phyloP scores from a whole-genome alignment of 1,140 invertebrate genomes.

The Brachionus manjavacas region DNA sequence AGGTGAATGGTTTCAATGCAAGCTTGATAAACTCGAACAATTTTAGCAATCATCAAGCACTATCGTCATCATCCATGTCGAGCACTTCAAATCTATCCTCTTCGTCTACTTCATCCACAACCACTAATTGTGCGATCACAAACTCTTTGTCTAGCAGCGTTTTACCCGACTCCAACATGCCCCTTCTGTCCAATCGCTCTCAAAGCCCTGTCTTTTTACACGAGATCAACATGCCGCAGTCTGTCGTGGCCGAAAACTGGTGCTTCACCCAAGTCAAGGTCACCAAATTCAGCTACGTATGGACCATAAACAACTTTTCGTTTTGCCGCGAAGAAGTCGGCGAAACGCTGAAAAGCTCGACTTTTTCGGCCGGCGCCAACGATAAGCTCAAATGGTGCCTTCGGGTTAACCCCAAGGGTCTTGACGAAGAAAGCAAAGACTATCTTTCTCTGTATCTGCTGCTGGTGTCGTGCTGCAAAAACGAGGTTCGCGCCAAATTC shows the following conservation, averaged over 20 bases:
- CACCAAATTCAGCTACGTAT: constrained; percentile 57
- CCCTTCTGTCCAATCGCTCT: background rate
- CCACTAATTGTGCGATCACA: background rate
- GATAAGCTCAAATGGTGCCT: constrained; percentile 99
- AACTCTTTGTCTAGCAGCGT: background rate
- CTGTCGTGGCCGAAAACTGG: constrained; percentile 57
- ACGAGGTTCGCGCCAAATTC: constrained; percentile 97
- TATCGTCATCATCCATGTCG: background rate
- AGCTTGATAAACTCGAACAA: constrained; percentile 1
- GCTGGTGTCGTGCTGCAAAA: constrained; percentile 90
- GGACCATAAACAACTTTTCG: constrained; percentile 99
- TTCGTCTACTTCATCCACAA: background rate
- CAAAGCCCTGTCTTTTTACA: background rate
- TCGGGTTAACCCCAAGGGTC: constrained; percentile 91
- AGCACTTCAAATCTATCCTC: constrained; percentile 2
- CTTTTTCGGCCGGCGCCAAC: constrained; percentile 95
- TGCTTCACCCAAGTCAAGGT: constrained; percentile 57
- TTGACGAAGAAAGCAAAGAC: constrained; percentile 99
- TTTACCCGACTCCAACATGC: constrained; percentile 35
- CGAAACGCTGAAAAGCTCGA: constrained; percentile 97
- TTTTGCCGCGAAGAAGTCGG: constrained; percentile 94
- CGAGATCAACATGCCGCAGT: constrained; percentile 33
- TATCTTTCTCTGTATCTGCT: constrained; percentile 96
- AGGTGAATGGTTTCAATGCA: background rate
- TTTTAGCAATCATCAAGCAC: background rate